Conservation (phyloP, 2,113 vertebrate species). For the Lucifuga dentata region DNA sequence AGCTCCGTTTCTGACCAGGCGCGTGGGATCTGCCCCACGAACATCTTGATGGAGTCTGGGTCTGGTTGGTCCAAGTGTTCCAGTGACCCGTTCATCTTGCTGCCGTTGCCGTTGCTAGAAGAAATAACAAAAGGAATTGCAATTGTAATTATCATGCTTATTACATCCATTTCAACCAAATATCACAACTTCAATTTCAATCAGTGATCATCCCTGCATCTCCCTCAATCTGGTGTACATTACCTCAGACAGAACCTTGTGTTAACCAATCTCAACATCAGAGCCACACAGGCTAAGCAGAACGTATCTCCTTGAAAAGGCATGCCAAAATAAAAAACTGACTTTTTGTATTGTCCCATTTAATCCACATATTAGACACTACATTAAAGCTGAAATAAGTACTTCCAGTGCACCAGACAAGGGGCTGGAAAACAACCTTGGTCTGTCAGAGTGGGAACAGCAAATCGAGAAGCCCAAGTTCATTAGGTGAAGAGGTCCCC, state of each 20-base stretch:
- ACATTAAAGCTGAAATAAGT: background rate
- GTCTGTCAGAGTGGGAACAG: background rate
- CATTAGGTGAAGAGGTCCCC: no score
- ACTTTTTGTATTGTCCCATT: background rate
- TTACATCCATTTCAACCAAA: background rate
- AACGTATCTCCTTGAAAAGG: no score
- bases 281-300: no score
- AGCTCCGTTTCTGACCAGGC: slow-evolving; percentile 98
- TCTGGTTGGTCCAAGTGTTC: slow-evolving; percentile 98
- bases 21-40: slow-evolving; percentile 96
- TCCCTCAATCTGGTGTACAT: background rate
- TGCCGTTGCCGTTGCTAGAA: slow-evolving; percentile 93
- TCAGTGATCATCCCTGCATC: background rate
- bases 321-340: no score
- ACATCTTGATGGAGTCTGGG: slow-evolving; percentile 99
- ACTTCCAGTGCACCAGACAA: background rate
- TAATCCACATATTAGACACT: no score
- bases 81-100: slow-evolving; percentile 97
- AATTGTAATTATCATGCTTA: background rate
- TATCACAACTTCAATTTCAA: background rate
- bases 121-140: background rate
- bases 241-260: no score
- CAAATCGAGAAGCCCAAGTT: no score
- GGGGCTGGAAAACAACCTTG: no score
- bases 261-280: no score